Percentiles rank a stretch among this genome's conserved stretches.
These are phyloP conservation scores for Drosophila sucinea DNA, from an alignment of 1,140 invertebrate species.

Conservation along the genomic window DNA sequence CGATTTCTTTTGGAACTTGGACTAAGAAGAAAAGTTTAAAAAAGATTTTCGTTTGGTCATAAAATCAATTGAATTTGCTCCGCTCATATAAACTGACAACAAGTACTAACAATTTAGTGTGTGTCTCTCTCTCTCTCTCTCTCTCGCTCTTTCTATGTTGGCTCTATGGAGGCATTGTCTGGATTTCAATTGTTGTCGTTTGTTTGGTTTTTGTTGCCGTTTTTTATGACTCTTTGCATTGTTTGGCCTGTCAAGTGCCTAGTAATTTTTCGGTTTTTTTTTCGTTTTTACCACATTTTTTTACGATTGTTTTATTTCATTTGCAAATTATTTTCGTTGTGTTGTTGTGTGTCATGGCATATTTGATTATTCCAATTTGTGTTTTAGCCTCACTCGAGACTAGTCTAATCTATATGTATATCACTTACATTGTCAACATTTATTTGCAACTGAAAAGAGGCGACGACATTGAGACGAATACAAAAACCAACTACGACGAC, in stretches of 20 bases:
- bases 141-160: neutral
- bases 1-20: no score
- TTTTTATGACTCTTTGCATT: conserved; percentile 11
- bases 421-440: conserved; percentile 14
- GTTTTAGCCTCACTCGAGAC: neutral
- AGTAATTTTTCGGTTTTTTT: conserved; percentile 1
- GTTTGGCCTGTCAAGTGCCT: conserved; percentile 11
- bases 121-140: neutral
- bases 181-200: conserved; percentile 12
- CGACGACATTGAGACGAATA: conserved; percentile 7
- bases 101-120: conserved; percentile 1
- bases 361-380: conserved; percentile 12
- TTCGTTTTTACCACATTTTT: conserved; percentile 1
- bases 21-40: no score
- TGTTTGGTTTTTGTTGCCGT: conserved; percentile 5
- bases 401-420: conserved; percentile 8
- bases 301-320: conserved; percentile 14
- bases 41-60: neutral
- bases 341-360: conserved; percentile 4
- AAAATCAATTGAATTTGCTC: conserved; percentile 5
- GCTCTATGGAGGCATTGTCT: conserved; percentile 10
- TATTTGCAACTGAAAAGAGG: conserved; percentile 12
- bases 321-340: conserved; percentile 8
- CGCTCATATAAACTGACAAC: no score
- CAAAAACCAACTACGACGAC: neutral